phyloP scores from a whole-genome alignment of 92 coral and sea anemone species.

The Zoanthus sansibaricus region DNA sequence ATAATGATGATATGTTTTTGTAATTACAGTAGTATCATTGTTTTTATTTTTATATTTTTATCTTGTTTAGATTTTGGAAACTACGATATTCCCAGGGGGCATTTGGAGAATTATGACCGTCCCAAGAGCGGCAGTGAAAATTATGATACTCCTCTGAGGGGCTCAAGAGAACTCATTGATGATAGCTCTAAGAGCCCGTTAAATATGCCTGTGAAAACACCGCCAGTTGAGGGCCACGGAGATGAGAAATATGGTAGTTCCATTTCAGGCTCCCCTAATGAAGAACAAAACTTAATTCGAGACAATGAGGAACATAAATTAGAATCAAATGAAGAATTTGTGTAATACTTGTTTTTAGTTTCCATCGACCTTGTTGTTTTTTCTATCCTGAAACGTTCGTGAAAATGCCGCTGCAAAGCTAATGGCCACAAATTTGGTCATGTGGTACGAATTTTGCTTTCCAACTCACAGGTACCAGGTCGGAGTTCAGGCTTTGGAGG shows the following conservation, averaged over 20 bases:
- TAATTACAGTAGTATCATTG: too few species aligned
- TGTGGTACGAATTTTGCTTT: too few species aligned
- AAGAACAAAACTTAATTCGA: neutral
- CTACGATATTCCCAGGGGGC: slow-evolving; percentile 75
- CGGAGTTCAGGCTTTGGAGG: too few species aligned
- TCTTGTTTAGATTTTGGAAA: slow-evolving; percentile 62
- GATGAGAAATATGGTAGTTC: neutral
- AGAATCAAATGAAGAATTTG: neutral
- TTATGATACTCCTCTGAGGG: slow-evolving; percentile 33
- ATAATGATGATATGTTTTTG: too few species aligned
- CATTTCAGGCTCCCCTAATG: neutral
- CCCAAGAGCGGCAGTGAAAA: slow-evolving; percentile 53
- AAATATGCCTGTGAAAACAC: slow-evolving; percentile 16
- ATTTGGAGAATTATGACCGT: slow-evolving; percentile 64
- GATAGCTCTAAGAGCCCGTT: slow-evolving; percentile 38
- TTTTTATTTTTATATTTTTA: neutral
- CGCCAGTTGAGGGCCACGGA: neutral
- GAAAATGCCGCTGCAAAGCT: too few species aligned
- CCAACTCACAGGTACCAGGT: too few species aligned
- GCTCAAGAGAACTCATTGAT: slow-evolving; percentile 6
- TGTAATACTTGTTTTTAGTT: too few species aligned
- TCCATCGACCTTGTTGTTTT: too few species aligned
- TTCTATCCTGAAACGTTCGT: too few species aligned
- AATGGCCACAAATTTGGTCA: too few species aligned
- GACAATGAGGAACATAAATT: slow-evolving; percentile 8